Evolutionary conservation across 2,113 vertebrate species (phyloP).

Genomic region (Eleginops maclovinus): DNA sequence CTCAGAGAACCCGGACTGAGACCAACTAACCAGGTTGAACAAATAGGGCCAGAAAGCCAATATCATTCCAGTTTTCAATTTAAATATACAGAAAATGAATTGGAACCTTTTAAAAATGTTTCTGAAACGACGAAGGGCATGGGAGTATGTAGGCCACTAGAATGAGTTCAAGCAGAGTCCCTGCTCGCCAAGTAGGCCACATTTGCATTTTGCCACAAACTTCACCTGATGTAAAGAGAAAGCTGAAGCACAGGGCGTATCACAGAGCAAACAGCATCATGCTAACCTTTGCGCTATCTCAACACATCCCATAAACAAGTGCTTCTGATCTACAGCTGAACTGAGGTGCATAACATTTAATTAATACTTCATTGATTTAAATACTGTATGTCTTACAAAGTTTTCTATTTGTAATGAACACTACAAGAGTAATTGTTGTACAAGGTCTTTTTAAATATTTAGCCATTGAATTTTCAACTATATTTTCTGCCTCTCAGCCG

Average conservation of each 20-base stretch:
- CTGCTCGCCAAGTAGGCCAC: conserved; percentile 49
- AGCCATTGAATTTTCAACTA: not conserved
- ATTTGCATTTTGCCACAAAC: conserved; percentile 50
- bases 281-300: not conserved
- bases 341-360: too few relatives aligned
- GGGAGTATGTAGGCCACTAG: conserved; percentile 42
- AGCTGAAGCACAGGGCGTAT: not conserved
- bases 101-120: not conserved
- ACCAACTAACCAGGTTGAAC: too few relatives aligned
- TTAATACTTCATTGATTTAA: too few relatives aligned
- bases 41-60: too few relatives aligned
- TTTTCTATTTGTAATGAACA: not conserved
- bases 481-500: not conserved
- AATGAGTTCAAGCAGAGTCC: conserved; percentile 31
- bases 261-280: not conserved
- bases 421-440: not conserved
- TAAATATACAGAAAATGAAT: not conserved
- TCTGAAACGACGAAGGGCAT: conserved; percentile 31
- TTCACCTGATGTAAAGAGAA: conserved; percentile 27
- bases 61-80: not conserved
- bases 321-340: too few relatives aligned
- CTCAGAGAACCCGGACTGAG: too few relatives aligned
- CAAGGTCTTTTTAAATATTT: not conserved
- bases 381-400: too few relatives aligned
- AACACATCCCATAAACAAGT: not conserved